Percentiles rank a stretch among this genome's conserved stretches.
Conservation (phyloP, 2,888 invertebrate genomes). For the Trisateles emortualis region DNA sequence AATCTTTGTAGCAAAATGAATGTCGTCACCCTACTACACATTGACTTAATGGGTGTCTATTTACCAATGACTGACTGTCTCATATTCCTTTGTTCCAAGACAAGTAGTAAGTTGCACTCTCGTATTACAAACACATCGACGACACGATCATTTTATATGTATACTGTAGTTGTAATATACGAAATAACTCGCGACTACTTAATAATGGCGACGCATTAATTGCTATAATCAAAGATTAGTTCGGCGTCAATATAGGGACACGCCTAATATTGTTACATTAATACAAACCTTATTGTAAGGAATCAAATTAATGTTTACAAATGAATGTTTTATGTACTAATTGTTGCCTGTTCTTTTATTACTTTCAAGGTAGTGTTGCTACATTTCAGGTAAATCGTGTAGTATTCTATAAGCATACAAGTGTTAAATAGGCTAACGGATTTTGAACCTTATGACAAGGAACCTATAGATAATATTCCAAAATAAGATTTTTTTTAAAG, state of each 20-base stretch:
- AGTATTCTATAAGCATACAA: too few species aligned
- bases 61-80: conserved; percentile 42
- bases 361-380: background rate
- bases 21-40: conserved; percentile 19
- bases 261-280: conserved; percentile 5
- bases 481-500: too few species aligned
- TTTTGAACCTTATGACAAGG: too few species aligned
- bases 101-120: conserved; percentile 28
- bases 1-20: conserved; percentile 10
- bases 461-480: too few species aligned
- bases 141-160: conserved; percentile 34
- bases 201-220: conserved; percentile 22
- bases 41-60: conserved; percentile 36
- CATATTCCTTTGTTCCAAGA: conserved; percentile 45
- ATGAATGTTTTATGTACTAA: background rate
- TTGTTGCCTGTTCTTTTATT: background rate
- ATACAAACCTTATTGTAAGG: background rate
- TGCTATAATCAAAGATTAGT: conserved; percentile 29
- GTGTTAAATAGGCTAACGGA: too few species aligned
- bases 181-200: conserved; percentile 4
- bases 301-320: background rate
- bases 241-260: conserved; percentile 13
- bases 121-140: conserved; percentile 40
- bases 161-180: conserved; percentile 11
- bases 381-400: background rate